Evolutionary conservation across 1,140 invertebrate genomes (phyloP), one percentile per base, ranked within the genome.

Genomic region (Acromyrmex charruanus): DNA sequence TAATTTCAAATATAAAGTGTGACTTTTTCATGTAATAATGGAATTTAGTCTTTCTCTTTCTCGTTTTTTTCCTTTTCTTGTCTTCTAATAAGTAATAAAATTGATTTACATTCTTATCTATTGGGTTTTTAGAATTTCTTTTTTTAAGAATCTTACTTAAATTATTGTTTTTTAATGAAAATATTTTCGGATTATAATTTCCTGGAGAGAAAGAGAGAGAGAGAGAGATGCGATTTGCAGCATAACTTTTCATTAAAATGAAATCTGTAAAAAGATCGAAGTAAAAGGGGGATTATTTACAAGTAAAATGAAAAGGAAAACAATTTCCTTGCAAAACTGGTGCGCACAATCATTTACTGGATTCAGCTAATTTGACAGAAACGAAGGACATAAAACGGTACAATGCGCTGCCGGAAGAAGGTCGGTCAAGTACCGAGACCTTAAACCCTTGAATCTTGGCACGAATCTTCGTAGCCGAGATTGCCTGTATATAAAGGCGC

Each of bases 391-490:
- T 59, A 63, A 86, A 68, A 69, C 16, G 31, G 53, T 12, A 55
- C 63, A 59, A 81, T 51, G 18, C 55, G 10, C 39, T 49, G 2
- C 2, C n/a, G 55, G 68, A 71, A 72, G 58, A 75, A 81, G 61
- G 58, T 81, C 79, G 53, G 49, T 81, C 65, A 81, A 69, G 35
- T 35, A 58, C 51, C 51, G 51, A 39, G 79, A 81, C 49, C 77
- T 81, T 81, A 81, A 81, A 81, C 65, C 31, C 65, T 81, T 58
- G 79, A 81, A 71, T 69, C 77, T 81, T 81, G 65, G 77, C 63
- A 81, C 16, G 77, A 59, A 69, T 58, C 79, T 81, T 71, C 35
- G 66, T 59, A 81, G 35, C 51, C 66, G 53, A 71, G 51, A 71
- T 71, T 81, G 77, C 77, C 39, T 63, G 16, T 51, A 51, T 51